A percentile compares a stretch with the other conserved stretches of the same genome.
These are phyloP conservation scores for Cryptoprocta ferox DNA, from an alignment of 2,797 vertebrate genomes.

Conservation along the genomic window DNA sequence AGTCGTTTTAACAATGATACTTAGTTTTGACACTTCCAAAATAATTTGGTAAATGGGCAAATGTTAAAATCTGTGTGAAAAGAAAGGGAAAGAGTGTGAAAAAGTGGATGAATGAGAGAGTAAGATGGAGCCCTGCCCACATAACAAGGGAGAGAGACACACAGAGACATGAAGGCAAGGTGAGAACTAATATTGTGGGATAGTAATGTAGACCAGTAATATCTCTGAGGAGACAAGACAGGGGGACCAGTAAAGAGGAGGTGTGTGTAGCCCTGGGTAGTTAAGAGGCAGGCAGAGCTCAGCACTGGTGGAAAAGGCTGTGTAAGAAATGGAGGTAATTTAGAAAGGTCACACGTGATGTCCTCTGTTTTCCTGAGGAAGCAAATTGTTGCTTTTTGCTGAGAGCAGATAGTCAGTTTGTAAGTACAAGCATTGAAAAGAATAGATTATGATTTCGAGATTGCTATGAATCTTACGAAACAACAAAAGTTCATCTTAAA, in stretches of 20 bases:
- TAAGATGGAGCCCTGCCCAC: background rate
- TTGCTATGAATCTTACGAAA: background rate
- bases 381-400: background rate
- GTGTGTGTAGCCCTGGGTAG: background rate
- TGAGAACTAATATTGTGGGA: background rate
- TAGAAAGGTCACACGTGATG: background rate
- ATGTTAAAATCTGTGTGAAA: background rate
- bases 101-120: background rate
- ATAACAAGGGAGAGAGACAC: background rate
- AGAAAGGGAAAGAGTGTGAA: background rate
- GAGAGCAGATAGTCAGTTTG: background rate
- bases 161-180: background rate
- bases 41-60: background rate
- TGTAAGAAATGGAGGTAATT: background rate
- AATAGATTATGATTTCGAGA: background rate
- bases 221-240: background rate
- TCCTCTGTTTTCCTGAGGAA: background rate
- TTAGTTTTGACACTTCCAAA: background rate
- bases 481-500: background rate
- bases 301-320: background rate
- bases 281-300: background rate
- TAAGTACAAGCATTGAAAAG: background rate
- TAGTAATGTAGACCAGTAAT: background rate
- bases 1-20: background rate
- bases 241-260: background rate